Percentiles rank a stretch among this genome's conserved stretches.
Evolutionary conservation across 2,113 vertebrate species (phyloP).

Genomic region (Stegostoma tigrinum): DNA sequence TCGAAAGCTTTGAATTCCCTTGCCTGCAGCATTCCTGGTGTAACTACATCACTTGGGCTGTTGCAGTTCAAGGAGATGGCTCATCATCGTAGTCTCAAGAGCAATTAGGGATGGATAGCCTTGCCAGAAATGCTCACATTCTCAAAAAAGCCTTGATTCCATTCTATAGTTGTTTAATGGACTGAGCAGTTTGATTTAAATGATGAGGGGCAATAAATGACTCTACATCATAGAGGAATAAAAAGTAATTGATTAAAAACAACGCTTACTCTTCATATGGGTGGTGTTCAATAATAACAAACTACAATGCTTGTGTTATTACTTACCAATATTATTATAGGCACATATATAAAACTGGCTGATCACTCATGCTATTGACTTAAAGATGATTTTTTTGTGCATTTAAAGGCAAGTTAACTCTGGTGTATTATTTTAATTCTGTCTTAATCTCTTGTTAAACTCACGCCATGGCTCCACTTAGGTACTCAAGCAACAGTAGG

Average conservation of each 20-base stretch:
- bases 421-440: neutral
- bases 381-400: neutral
- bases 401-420: neutral
- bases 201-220: neutral
- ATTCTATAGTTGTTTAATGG: conserved; percentile 3
- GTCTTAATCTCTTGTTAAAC: neutral
- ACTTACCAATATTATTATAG: neutral
- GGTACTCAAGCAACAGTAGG: conserved; percentile 7
- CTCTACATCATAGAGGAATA: neutral
- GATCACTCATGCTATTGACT: neutral
- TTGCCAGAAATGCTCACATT: neutral
- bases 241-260: neutral
- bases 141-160: conserved; percentile 1
- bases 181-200: conserved; percentile 13
- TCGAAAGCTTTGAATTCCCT: neutral
- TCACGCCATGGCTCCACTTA: neutral
- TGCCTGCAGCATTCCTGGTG: neutral
- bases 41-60: neutral
- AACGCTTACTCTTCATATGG: neutral
- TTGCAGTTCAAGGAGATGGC: neutral
- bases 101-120: neutral
- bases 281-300: neutral
- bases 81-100: neutral
- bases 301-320: neutral
- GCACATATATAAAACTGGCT: neutral